Evolutionary conservation across 1,140 invertebrate genomes (phyloP), one percentile per base, ranked within the genome.

Genomic region (Macrotrachela quadricornifera): DNA sequence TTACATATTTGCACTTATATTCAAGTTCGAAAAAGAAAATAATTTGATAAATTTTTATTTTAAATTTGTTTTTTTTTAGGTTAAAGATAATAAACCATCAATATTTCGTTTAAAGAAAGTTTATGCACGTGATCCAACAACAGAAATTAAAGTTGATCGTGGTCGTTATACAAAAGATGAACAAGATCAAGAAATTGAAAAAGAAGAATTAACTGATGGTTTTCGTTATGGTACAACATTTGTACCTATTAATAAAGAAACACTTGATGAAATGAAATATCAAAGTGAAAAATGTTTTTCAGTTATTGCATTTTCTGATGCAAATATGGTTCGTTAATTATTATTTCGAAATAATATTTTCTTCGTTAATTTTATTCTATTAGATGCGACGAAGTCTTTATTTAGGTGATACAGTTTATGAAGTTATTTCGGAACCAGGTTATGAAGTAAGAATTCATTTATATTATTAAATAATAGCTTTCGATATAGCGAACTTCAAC

Each of bases 191-290:
- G 66, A 66, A 49, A 61, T 74, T 18, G 64, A 71, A 1, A 65
- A 63, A 51, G 64, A 68, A 30, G 70, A 74, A 44, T 64, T 67
- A 37, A 65, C 73, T 42, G 60, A 66, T 57, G 73, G 72, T 65
- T 72, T 67, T 61, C 62, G 63, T 53, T 75, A 74, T 63, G 74
- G 74, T 4, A 70, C 67, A 41, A 73, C 70, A 16, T 57, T 73
- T 17, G 72, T 75, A 9, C 72, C 73, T 6, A 72, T 74, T 59
- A 61, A 64, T 46, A 67, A 61, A 38, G 71, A 72, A 55, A 70
- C 73, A 56, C 4, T 15, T 3, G 60, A 59, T n/a, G 66, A 66
- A 53, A 70, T 74, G 71, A 68, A 68, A 54, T 72, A 71, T 56
- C 60, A 65, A 50, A 64, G 67, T 38, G 69, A 65, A 21, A 73